Conservation (phyloP, 2,113 vertebrate species). For the Alouatta palliata region DNA sequence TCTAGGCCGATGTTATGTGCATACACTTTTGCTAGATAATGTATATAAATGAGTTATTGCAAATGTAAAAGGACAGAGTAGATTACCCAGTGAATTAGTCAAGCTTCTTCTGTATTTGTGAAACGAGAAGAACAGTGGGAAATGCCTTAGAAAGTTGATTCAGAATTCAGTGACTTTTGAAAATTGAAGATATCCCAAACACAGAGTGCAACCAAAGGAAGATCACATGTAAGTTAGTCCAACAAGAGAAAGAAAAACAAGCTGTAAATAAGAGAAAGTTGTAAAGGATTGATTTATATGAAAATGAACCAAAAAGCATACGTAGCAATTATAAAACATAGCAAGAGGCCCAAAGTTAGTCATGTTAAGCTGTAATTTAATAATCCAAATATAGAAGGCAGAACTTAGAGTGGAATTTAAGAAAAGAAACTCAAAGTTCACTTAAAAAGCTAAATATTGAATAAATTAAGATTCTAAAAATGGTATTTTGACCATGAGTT, state of each 20-base stretch:
- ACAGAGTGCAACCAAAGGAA: slow-evolving; percentile 16
- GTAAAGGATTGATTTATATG: not conserved
- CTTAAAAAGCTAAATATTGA: slow-evolving; percentile 42
- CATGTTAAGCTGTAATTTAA: not conserved
- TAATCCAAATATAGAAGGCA: not conserved
- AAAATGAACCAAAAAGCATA: not conserved
- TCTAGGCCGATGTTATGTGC: not conserved
- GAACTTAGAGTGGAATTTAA: slow-evolving; percentile 2
- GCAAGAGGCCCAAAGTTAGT: not conserved
- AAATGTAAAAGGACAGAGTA: not conserved
- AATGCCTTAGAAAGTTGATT: not conserved
- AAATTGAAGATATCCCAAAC: slow-evolving; percentile 36
- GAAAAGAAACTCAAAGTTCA: slow-evolving; percentile 7
- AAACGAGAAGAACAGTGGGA: not conserved
- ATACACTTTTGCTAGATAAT: not conserved
- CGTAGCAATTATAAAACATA: not conserved
- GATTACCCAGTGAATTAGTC: not conserved
- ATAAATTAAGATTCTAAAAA: not conserved
- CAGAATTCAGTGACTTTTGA: slow-evolving; percentile 24
- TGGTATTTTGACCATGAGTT: not conserved
- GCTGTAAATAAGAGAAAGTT: not conserved
- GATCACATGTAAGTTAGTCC: not conserved
- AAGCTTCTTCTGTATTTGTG: not conserved
- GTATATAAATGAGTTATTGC: not conserved
- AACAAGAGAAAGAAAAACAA: slow-evolving; percentile 1